phyloP scores from a whole-genome alignment of 1,140 invertebrate genomes.

The Sitobion miscanthi region DNA sequence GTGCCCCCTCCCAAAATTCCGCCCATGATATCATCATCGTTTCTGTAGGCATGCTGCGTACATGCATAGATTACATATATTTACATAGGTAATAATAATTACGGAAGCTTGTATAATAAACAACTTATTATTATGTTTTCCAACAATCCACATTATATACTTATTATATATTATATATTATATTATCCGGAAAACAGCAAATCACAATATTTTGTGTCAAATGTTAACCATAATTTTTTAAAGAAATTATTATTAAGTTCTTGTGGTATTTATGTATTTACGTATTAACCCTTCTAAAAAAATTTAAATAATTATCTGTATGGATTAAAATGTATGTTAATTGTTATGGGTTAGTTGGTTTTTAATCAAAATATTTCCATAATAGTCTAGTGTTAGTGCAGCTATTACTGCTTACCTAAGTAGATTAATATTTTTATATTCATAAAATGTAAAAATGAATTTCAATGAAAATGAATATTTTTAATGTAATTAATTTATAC shows the following conservation, averaged over 20 bases:
- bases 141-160: background rate
- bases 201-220: background rate
- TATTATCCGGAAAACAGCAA: background rate
- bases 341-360: background rate
- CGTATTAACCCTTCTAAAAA: too few species aligned
- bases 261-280: background rate
- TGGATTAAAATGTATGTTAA: background rate
- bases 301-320: too few species aligned
- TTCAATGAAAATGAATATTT: background rate
- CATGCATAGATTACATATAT: background rate
- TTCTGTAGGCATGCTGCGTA: background rate
- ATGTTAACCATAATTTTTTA: background rate
- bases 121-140: background rate
- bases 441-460: background rate
- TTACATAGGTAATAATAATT: background rate
- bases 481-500: background rate
- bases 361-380: background rate
- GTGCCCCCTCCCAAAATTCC: too few species aligned
- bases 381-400: background rate
- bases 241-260: background rate
- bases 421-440: background rate
- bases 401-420: too few species aligned
- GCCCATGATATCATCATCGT: background rate
- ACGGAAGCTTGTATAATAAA: background rate
- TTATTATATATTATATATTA: too few species aligned